Base-by-base conservation (phyloP, 2,797 vertebrate genomes). In the Phoxinus dragarum region DNA sequence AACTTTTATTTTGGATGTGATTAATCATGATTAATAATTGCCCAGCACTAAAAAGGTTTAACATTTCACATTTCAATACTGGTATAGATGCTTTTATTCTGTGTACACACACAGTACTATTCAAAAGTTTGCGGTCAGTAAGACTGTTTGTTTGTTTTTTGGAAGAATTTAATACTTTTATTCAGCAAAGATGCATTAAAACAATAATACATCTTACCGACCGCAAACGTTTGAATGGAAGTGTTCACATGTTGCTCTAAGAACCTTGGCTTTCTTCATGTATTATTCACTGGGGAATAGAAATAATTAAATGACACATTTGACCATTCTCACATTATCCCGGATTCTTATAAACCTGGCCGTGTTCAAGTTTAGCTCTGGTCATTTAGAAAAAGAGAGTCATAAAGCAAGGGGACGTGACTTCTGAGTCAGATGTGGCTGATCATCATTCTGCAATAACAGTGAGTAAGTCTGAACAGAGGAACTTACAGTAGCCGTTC, bases 401-500 rank as follows among this genome's bases (percentile, higher is more conserved):
- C 61, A 84, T 74, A 34, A 59, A 84, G 4, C 14, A 7, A 75
- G 73, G 1, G 31, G 10, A 54, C 31, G 10, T 6, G 6, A 19
- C 9, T 36, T 47, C 27, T 52, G 72, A 54, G 47, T 52, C 72
- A 74, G 27, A 74, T 7, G 44, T 52, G 17, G 21, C 16, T 34
- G 27, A 31, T 52, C 72, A 1, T 27, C 4, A 6, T 0, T 42
- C 68, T 42, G 38, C 11, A 12, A 6, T 11, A 14, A 14, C 23
- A 38, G 2, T 81, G 8, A 7, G 23, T 27, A 12, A 21, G 3
- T 42, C 21, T 71, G 84, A 49, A 38, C 31, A 40, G 88, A 75
- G 8, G 47, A 36, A 86, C 94, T 91, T 94, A 98, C 97, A 94
- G 90, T 17, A 96, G 93, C 5, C 93, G 93, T 83, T 94, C 96